These are phyloP conservation scores for Gallinago jamesoni DNA, from an alignment of 2,113 vertebrate genomes.

Conservation along the genomic window DNA sequence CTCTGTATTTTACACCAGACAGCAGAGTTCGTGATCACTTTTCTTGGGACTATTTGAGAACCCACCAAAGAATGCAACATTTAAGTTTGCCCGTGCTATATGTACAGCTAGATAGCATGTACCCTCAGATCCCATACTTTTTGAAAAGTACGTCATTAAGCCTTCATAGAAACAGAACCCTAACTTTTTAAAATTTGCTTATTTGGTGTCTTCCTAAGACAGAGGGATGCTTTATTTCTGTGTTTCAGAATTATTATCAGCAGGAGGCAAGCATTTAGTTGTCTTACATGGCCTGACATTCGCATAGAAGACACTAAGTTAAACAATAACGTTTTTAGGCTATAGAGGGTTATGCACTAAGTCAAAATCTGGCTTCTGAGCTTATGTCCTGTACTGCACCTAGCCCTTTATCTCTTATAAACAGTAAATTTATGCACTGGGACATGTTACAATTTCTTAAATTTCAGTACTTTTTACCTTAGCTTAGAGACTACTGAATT, in stretches of 20 bases:
- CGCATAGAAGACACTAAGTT: background rate
- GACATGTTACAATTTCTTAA: background rate
- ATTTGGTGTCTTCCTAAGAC: background rate
- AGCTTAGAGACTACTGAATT: background rate
- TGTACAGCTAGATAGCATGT: background rate
- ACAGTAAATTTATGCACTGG: background rate
- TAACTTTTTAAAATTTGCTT: background rate
- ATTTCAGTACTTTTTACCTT: background rate
- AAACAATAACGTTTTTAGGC: background rate
- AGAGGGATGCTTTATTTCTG: background rate
- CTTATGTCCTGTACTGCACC: background rate
- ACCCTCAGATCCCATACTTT: too few species aligned
- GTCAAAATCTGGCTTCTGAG: background rate
- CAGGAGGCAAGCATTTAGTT: background rate
- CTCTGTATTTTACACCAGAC: background rate
- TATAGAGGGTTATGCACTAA: background rate
- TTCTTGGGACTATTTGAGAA: background rate
- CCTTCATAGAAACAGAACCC: background rate
- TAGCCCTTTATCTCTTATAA: background rate
- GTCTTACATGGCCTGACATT: rapidly evolving
- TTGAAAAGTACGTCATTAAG: background rate
- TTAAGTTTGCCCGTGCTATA: background rate
- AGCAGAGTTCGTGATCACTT: background rate
- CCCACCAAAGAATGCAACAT: background rate
- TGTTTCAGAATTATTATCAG: background rate